Evolutionary conservation across 2,113 vertebrate genomes (phyloP).

Genomic region (Typhlomys cinereus): DNA sequence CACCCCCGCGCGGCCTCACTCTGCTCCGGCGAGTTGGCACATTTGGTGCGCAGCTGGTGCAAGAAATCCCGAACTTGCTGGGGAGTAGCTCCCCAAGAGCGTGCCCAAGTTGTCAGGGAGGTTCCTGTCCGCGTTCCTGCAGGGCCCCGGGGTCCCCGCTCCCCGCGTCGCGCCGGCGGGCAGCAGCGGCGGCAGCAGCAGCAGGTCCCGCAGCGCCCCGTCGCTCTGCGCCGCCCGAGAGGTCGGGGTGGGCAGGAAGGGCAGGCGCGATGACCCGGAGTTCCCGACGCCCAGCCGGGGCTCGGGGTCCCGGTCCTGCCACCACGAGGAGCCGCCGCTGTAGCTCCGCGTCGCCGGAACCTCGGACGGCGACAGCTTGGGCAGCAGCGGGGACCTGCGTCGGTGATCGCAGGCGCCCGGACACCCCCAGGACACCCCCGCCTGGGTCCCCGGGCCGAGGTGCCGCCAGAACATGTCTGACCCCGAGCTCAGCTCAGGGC

Average conservation of each 20-base stretch:
- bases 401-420: not conserved
- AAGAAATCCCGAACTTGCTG: slow-evolving; percentile 37
- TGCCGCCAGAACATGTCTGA: not conserved
- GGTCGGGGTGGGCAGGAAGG: not conserved
- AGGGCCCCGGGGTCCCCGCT: not conserved
- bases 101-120: not conserved
- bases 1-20: slow-evolving; percentile 26
- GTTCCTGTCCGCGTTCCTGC: not conserved
- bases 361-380: not conserved
- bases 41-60: not conserved
- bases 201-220: not conserved
- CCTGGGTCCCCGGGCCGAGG: not conserved
- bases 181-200: slow-evolving; percentile 6
- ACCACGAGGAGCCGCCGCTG: not conserved
- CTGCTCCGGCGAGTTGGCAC: rapidly evolving
- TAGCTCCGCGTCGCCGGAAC: rapidly evolving
- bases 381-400: not conserved
- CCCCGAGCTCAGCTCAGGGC: not conserved
- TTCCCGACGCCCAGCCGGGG: not conserved
- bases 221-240: not conserved
- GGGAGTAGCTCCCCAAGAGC: slow-evolving; percentile 20
- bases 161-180: not conserved
- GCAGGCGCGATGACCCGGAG: not conserved
- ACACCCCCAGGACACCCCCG: not conserved
- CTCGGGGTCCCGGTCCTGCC: not conserved